phyloP scores from a whole-genome alignment of 2,888 invertebrate genomes.

The Trimorus sp. region DNA sequence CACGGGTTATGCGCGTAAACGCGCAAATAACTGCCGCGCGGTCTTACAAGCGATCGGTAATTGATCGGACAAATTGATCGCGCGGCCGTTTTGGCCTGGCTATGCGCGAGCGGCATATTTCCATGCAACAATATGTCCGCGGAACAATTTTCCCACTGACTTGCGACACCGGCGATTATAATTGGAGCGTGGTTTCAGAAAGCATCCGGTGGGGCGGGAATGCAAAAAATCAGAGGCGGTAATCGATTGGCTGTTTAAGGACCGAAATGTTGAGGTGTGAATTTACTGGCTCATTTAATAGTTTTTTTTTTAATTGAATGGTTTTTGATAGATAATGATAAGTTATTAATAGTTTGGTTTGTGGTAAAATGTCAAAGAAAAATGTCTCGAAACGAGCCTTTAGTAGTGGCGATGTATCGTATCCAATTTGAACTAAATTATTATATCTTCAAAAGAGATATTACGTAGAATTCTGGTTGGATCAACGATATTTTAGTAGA shows the following conservation, averaged over 20 bases:
- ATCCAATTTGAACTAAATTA: too few relatives aligned
- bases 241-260: background rate
- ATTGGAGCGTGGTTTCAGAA: constrained; percentile 18
- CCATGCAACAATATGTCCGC: constrained; percentile 36
- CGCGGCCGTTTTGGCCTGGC: constrained; percentile 34
- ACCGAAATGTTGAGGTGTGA: too few relatives aligned
- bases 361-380: too few relatives aligned
- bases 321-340: too few relatives aligned
- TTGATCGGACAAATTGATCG: constrained; percentile 55
- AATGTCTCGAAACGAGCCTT: too few relatives aligned
- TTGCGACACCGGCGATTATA: constrained; percentile 42
- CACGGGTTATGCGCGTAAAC: constrained; percentile 34
- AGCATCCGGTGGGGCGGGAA: constrained; percentile 2
- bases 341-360: too few relatives aligned
- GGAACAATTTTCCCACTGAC: constrained; percentile 32
- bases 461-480: too few relatives aligned
- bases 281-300: too few relatives aligned
- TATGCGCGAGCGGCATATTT: constrained; percentile 36
- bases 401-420: too few relatives aligned
- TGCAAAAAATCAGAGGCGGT: constrained; percentile 17
- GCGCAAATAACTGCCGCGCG: constrained; percentile 26
- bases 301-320: too few relatives aligned
- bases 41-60: constrained; percentile 45
- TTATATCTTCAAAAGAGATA: too few relatives aligned
- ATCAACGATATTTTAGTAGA: too few relatives aligned